phyloP scores from a whole-genome alignment of 2,113 vertebrate species.

The Seriola dumerili region DNA sequence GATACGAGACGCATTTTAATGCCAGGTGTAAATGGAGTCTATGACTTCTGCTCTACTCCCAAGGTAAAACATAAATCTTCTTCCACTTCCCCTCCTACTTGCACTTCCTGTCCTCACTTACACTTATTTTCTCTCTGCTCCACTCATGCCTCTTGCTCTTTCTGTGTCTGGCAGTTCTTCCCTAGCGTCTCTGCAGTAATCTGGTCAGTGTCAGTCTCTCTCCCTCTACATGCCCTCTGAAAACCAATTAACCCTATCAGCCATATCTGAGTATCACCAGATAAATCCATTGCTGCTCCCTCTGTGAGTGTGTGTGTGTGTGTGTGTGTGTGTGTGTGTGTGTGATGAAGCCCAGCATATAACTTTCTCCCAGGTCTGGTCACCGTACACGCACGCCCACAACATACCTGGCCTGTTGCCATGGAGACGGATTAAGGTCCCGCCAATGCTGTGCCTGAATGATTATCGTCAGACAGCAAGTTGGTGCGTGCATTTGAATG shows the following conservation, averaged over 20 bases:
- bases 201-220: conserved; percentile 63
- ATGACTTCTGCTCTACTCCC: conserved; percentile 17
- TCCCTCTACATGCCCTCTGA: conserved; percentile 71
- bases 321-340: conserved; percentile 12
- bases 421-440: conserved; percentile 61
- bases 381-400: conserved; percentile 1
- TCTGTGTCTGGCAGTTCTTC: conserved; percentile 39
- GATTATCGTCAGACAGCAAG: conserved; percentile 37
- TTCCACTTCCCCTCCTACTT: conserved; percentile 2
- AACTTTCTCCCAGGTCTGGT: conserved; percentile 39
- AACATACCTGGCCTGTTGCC: conserved; percentile 50
- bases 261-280: conserved; percentile 72
- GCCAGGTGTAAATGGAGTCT: too few species aligned
- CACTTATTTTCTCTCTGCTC: conserved; percentile 46
- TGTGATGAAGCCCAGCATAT: conserved; percentile 42
- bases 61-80: conserved; percentile 20
- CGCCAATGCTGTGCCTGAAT: conserved; percentile 44
- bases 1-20: too few species aligned
- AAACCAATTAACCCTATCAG: conserved; percentile 83
- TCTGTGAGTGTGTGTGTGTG: conserved; percentile 24
- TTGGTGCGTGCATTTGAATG: conserved; percentile 41
- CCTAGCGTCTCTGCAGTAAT: conserved; percentile 63
- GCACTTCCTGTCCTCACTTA: conserved; percentile 44
- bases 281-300: conserved; percentile 66
- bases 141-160: conserved; percentile 18